Conservation (phyloP, 1,140 invertebrate species). For the Parapsyche elsis region DNA sequence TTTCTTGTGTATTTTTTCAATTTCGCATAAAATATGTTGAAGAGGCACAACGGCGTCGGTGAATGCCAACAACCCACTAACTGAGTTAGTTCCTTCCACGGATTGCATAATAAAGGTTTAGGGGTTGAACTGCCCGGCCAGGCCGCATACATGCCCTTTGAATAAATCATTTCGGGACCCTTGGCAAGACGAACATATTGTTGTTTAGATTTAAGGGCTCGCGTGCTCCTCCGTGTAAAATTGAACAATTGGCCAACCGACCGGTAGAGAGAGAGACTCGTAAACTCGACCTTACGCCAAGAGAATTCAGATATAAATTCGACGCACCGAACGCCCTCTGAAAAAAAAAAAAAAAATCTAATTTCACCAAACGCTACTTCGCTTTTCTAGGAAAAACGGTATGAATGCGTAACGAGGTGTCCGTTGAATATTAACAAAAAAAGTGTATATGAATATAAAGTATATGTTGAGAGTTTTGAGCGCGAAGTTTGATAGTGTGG, state of each 20-base stretch:
- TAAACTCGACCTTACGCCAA: not conserved
- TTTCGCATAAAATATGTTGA: constrained; percentile 37
- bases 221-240: constrained; percentile 36
- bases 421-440: too few species aligned
- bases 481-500: constrained; percentile 16
- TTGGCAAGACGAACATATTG: constrained; percentile 44
- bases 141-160: constrained; percentile 42
- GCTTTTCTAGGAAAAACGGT: too few species aligned
- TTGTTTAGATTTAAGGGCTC: constrained; percentile 43
- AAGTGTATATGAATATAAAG: not conserved
- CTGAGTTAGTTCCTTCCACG: constrained; percentile 37
- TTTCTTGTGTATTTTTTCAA: constrained; percentile 31
- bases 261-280: not conserved
- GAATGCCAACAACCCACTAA: constrained; percentile 40
- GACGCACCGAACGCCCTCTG: not conserved
- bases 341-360: not conserved
- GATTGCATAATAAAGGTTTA: constrained; percentile 50
- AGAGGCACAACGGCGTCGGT: constrained; percentile 30
- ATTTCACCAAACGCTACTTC: not conserved
- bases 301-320: not conserved
- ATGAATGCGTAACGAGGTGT: too few species aligned
- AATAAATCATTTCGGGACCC: constrained; percentile 47
- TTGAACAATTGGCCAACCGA: constrained; percentile 37
- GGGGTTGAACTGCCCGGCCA: not conserved
- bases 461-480: not conserved